Evolutionary conservation across 2,113 vertebrate genomes (phyloP), one percentile per base, ranked within the genome.

Genomic region (Plectropomus leopardus): DNA sequence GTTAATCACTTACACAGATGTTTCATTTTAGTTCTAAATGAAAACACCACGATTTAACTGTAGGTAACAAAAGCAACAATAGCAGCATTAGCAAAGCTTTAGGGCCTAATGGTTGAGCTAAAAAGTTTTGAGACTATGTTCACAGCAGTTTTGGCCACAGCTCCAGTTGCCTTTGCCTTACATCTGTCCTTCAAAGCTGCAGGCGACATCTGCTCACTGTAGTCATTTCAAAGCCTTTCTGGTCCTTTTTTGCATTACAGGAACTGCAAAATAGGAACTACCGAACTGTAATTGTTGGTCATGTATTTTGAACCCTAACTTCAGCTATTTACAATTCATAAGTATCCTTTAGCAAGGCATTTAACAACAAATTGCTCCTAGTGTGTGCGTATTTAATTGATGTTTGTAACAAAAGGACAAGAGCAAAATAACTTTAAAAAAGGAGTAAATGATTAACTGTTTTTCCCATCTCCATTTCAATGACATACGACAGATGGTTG

Each of bases 121-220:
- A 54, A 71, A 40, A 45, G 13, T 24, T 79, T 28, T 24, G 51
- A 65, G 50, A 59, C 66, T 73, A 32, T 80, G 69, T 48, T 51
- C 57, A 55, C 71, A 69, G 55, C 55, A 75, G 72, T 40, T 40
- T 40, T 8, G 7, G 36, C 10, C 36, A 40, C 36, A 40, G 10
- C 11, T 40, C 7, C 36, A 40, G 1, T 40, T 40, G 36, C 36
- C 36, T 40, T 40, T 78, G 14, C 54, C 69, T 21, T 47, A 21
- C 54, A 48, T 34, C 69, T 72, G 69, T 47, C 54, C 26, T 72
- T 59, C 21, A 72, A 24, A 40, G 8, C 36, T 10, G 36, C 8
- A 40, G 7, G 11, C 36, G 8, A 17, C 59, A 79, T 60, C 68
- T 79, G 67, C 24, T 53, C 32, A 66, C 30, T 50, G 34, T 36